Evolutionary conservation across 2,113 vertebrate genomes (phyloP), one percentile per base, ranked within the genome.

Genomic region (Ardeotis arabs): DNA sequence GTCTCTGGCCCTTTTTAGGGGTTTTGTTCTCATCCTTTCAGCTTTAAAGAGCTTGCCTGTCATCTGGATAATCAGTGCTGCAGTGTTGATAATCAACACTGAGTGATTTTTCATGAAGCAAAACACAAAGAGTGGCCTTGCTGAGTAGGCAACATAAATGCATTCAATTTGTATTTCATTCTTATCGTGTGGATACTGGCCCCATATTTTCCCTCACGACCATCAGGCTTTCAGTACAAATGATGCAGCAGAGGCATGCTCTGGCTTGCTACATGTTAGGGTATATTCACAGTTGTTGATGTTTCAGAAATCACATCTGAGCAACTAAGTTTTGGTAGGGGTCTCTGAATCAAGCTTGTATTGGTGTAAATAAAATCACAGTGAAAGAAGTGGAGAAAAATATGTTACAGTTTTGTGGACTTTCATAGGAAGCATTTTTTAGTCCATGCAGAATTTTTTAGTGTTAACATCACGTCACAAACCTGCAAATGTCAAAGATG

Each of bases 121-220:
- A 89, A 93, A 84, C 66, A 84, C 69, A 81, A 75, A 87, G 66
- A 69, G 45, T 78, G 37, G 77, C 86, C 77, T 89, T 96, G 89
- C 63, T 89, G 77, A 68, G 31, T 19, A 83, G 53, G 58, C 69
- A 93, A 35, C 33, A 28, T 27, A 44, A 87, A 82, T 47, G 13
- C 20, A 58, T 84, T 92, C 1, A 1, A 78, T 89, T 91, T 89
- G 31, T 82, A 33, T 85, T 91, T 95, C 55, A 41, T 76, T 92
- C 69, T 84, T 53, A 84, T 64, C 27, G 23, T 53, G n/a, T n/a
- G 52, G 47, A 25, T 87, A 59, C 62, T 89, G 64, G 79, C 66
- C 68, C 47, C 19, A 12, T 49, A 41, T 72, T 82, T 66, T 19
- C 6, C 25, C 7, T 19, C 29, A 18, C 0, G 1, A 17, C 20